Conservation (phyloP, 2,797 vertebrate species). For the Amblyraja radiata region DNA sequence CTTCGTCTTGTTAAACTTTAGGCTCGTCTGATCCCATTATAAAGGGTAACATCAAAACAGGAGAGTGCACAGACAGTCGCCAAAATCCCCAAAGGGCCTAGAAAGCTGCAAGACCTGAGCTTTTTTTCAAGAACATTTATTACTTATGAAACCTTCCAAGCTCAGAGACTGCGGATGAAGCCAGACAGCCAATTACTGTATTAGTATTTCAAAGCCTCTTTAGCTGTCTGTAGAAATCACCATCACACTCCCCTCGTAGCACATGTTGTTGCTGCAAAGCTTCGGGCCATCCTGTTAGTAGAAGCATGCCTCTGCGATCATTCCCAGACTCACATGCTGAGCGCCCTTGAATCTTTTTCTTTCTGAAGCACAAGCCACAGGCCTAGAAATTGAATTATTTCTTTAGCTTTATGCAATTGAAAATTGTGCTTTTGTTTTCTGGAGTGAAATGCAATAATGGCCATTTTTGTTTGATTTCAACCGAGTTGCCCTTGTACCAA, state of each 20-base stretch:
- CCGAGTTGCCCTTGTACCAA: no score
- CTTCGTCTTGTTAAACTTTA: slow-evolving; percentile 40
- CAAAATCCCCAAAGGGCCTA: slow-evolving; percentile 38
- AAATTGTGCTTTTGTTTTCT: no score
- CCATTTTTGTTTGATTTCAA: no score
- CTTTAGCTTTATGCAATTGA: no score
- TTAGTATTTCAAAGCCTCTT: slow-evolving; percentile 56
- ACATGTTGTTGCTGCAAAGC: slow-evolving; percentile 35
- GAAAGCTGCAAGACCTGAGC: slow-evolving; percentile 42
- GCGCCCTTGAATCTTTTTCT: slow-evolving; percentile 11
- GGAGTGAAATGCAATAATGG: no score
- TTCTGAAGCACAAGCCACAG: slow-evolving; percentile 25
- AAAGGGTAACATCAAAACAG: slow-evolving; percentile 46
- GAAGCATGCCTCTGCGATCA: background rate
- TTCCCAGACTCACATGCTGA: background rate
- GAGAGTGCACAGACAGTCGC: slow-evolving; percentile 41
- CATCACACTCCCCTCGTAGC: slow-evolving; percentile 49
- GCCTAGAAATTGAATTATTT: no score
- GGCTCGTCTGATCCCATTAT: slow-evolving; percentile 43
- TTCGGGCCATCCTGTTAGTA: slow-evolving; percentile 19
- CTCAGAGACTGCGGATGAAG: slow-evolving; percentile 52
- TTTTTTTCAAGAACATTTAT: slow-evolving; percentile 64
- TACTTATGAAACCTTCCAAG: slow-evolving; percentile 56
- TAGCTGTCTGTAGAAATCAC: slow-evolving; percentile 52
- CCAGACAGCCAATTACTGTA: slow-evolving; percentile 64